Base-by-base conservation (phyloP, 1,140 invertebrate genomes). In the Gonioctena quinquepunctata region DNA sequence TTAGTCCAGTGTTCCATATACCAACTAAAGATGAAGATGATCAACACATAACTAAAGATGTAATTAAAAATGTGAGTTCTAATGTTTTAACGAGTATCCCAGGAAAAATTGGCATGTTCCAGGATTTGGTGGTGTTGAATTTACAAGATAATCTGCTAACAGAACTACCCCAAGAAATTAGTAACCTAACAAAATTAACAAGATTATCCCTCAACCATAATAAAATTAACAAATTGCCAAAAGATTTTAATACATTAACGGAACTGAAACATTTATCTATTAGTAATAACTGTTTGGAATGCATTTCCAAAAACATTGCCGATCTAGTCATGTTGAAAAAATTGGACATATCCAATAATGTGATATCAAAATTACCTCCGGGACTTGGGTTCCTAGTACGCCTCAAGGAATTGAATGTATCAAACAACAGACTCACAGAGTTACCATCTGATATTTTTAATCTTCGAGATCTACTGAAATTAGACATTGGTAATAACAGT, bases 121-220 rank as follows among this genome's bases (percentile, higher is more conserved):
- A 87, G 60, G 89, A 91, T 74, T 85, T 96, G 16, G 87, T 87
- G 42, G 89, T 88, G n/a, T 82, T 93, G 22, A 89, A 91, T 84
- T 74, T 83, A 63, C 93, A 95, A 83, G 92, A 94, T 81, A 96
- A 96, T 86, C 86, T 87, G 23, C 80, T 96, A 71, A 85, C 87
- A 72, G 80, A 80, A 18, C 75, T 96, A 65, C 94, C 95, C 0
- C 79, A 88, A 60, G 90, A 94, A 84, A 88, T 96, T 77, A 92
- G 91, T 52, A 87, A 88, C 68, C 86, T 97, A 74, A 87, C 84
- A 57, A 90, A 89, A 76, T 85, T 97, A 61, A 88, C 89, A 74
- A 90, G 90, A 69, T 80, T 96, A 50, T 95, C 94, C 84, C 79
- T 96, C 33, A 92, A 92, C 72, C 89, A 89, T 73, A 97, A 97